Evolutionary conservation across 2,888 invertebrate genomes (phyloP).

Genomic region (Rhorus exstirpatorius): DNA sequence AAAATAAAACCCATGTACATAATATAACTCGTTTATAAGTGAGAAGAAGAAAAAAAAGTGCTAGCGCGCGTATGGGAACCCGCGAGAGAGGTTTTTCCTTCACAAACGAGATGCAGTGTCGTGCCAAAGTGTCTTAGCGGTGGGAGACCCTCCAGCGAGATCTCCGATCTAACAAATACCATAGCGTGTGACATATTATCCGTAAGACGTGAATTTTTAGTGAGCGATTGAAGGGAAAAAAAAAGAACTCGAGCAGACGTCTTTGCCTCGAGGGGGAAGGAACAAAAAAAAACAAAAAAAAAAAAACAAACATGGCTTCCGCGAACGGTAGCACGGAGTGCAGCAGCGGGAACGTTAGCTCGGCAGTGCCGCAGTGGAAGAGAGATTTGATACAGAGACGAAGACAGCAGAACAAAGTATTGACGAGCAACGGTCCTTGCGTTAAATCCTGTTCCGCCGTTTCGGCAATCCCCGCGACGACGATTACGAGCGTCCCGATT

Average conservation of each 20-base stretch:
- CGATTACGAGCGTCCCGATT: slow-evolving; percentile 55
- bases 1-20: neutral
- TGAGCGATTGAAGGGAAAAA: too few species aligned
- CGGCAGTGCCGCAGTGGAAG: slow-evolving; percentile 92
- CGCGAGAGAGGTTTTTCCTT: slow-evolving; percentile 25
- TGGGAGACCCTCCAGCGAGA: neutral
- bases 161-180: too few species aligned
- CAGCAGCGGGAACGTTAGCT: slow-evolving; percentile 23
- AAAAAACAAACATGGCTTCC: slow-evolving; percentile 67
- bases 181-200: too few species aligned
- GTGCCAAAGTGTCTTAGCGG: slow-evolving; percentile 43
- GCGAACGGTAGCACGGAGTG: slow-evolving; percentile 63
- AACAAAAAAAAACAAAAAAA: neutral
- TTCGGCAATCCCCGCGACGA: slow-evolving; percentile 66
- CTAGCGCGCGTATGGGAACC: slow-evolving; percentile 13
- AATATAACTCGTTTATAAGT: too few species aligned
- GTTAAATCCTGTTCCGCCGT: slow-evolving; percentile 78
- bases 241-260: slow-evolving; percentile 37
- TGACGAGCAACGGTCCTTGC: slow-evolving; percentile 78
- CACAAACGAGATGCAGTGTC: slow-evolving; percentile 38
- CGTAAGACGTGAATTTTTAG: too few species aligned
- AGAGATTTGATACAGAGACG: slow-evolving; percentile 93
- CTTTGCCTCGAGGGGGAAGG: neutral
- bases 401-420: slow-evolving; percentile 86
- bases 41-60: neutral